A percentile compares a stretch with the other conserved stretches of the same genome.
These are phyloP conservation scores for Zosterops borbonicus DNA, from an alignment of 2,113 vertebrate genomes.

Conservation along the genomic window DNA sequence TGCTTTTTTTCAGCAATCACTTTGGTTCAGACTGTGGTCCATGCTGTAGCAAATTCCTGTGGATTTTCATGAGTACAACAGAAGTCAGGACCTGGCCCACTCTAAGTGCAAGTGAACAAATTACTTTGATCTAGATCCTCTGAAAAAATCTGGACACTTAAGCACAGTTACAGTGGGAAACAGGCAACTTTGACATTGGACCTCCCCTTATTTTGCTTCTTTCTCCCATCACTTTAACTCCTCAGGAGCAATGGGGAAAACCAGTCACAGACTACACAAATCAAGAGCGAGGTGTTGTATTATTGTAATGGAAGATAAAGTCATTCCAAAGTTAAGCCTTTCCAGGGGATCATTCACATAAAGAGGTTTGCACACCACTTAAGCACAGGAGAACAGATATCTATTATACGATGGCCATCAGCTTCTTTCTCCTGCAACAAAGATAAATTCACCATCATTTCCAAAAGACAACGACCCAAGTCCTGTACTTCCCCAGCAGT, in stretches of 20 bases:
- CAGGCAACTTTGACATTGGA: background rate
- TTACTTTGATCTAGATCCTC: background rate
- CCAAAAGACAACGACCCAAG: background rate
- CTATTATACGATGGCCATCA: background rate
- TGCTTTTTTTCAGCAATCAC: background rate
- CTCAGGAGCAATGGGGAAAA: background rate
- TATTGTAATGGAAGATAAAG: background rate
- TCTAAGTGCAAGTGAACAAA: background rate
- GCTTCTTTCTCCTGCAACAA: conserved; percentile 43
- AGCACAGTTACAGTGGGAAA: background rate
- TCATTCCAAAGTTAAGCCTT: conserved; percentile 6
- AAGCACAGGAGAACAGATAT: background rate
- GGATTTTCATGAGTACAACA: background rate
- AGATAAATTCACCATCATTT: conserved; percentile 38
- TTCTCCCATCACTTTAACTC: background rate
- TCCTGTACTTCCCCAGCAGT: background rate
- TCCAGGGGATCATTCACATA: background rate
- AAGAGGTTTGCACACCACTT: conserved; percentile 4
- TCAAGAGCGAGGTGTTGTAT: background rate
- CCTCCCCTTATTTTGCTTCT: background rate
- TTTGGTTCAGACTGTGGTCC: background rate
- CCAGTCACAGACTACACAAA: background rate
- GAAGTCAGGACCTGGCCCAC: background rate
- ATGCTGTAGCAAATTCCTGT: background rate
- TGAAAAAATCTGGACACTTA: background rate